Evolutionary conservation across 2,113 vertebrate species (phyloP).

Genomic region (Varanus komodoensis): DNA sequence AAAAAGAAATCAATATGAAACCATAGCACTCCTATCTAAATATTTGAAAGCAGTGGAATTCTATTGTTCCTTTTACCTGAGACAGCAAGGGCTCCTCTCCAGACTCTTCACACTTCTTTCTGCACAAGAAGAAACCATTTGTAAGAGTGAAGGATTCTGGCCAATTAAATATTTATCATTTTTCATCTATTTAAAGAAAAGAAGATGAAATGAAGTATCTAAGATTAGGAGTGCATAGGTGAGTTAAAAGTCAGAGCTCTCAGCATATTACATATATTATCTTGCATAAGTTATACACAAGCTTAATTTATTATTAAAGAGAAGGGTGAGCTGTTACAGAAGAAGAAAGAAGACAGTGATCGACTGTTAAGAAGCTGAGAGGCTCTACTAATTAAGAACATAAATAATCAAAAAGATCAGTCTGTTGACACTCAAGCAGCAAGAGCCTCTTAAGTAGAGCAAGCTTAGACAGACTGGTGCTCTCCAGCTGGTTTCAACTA

Average conservation of each 20-base stretch:
- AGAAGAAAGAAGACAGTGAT: not conserved
- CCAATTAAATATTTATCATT: slow-evolving; percentile 10
- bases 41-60: not conserved
- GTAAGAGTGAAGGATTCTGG: not conserved
- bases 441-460: not conserved
- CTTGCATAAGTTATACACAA: not conserved
- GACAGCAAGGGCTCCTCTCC: not conserved
- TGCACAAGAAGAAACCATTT: not conserved
- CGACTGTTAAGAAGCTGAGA: no score
- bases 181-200: not conserved
- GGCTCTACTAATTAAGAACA: not conserved
- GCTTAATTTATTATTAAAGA: not conserved
- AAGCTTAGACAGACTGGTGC: no score
- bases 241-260: not conserved
- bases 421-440: not conserved
- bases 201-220: not conserved
- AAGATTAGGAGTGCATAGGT: not conserved
- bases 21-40: not conserved
- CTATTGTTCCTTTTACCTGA: not conserved
- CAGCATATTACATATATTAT: not conserved
- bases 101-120: not conserved
- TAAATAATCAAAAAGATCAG: not conserved
- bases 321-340: not conserved
- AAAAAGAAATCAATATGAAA: not conserved
- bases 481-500: no score